Conservation (phyloP, 2,888 invertebrate species). For the Sylvicola cinctus region DNA sequence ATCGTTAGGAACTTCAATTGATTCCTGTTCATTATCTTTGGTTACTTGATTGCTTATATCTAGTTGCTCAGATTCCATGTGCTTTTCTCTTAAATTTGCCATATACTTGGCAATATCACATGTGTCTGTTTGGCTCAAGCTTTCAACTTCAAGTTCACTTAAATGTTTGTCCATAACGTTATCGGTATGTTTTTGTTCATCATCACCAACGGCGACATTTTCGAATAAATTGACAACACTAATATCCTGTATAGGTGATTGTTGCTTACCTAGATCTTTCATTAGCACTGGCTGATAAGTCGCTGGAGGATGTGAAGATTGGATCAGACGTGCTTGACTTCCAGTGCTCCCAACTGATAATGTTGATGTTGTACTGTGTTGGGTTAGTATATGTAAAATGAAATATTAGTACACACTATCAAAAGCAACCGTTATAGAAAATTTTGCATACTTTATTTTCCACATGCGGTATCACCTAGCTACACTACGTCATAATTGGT, state of each 20-base stretch:
- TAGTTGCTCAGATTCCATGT: slow-evolving; percentile 16
- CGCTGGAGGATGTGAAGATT: slow-evolving; percentile 83
- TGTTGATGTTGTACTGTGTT: slow-evolving; percentile 70
- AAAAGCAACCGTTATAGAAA: not conserved
- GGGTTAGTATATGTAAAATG: not conserved
- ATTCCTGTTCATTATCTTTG: not conserved
- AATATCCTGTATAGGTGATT: slow-evolving; percentile 23
- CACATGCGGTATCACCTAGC: too few species aligned
- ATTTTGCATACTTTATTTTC: not conserved
- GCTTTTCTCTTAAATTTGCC: slow-evolving; percentile 24
- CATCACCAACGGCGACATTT: slow-evolving; percentile 12
- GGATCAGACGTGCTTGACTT: slow-evolving; percentile 80
- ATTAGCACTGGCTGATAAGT: slow-evolving; percentile 76
- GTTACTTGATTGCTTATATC: not conserved
- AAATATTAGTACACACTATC: not conserved
- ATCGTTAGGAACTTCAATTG: slow-evolving; percentile 1
- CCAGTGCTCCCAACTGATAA: slow-evolving; percentile 85
- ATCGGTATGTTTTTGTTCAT: slow-evolving; percentile 18
- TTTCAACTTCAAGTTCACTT: slow-evolving; percentile 23
- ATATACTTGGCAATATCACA: slow-evolving; percentile 25
- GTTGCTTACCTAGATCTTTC: slow-evolving; percentile 69
- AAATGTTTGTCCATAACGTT: slow-evolving; percentile 25
- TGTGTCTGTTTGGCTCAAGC: slow-evolving; percentile 16
- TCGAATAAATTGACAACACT: slow-evolving; percentile 24
- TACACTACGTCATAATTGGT: too few species aligned